A percentile compares a stretch with the other conserved stretches of the same genome.
Conservation (phyloP, 2,113 vertebrate species). For the Burhinus oedicnemus region DNA sequence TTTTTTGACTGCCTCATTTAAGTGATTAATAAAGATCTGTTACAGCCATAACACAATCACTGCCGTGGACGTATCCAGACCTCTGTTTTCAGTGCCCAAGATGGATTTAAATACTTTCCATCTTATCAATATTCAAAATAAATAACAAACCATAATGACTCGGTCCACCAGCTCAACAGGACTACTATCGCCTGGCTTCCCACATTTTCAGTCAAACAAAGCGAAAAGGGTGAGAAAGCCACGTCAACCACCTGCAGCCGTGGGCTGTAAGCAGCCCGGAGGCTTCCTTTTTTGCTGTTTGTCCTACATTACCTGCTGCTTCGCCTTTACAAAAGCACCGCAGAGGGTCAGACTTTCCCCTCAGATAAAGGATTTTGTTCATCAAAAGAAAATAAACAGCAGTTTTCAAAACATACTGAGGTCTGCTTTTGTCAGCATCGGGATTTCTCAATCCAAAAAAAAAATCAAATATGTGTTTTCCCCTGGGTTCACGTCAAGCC, state of each 20-base stretch:
- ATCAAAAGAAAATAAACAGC: neutral
- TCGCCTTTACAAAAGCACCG: fast-evolving
- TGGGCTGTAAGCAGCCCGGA: neutral
- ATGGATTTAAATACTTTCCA: neutral
- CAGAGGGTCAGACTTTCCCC: neutral
- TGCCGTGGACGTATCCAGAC: neutral
- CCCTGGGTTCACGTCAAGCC: neutral
- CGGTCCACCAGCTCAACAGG: neutral
- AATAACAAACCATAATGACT: neutral
- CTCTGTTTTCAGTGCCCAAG: neutral
- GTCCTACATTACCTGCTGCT: neutral
- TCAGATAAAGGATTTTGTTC: neutral
- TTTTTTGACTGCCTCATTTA: neutral
- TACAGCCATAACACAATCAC: neutral
- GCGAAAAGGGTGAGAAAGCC: neutral
- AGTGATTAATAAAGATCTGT: neutral
- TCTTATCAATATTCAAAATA: constrained; percentile 16
- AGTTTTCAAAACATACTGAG: neutral
- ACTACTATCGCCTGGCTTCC: neutral
- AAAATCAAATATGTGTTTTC: fast-evolving
- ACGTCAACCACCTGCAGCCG: neutral
- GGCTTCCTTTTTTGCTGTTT: neutral
- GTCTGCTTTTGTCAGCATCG: neutral
- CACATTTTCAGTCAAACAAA: neutral
- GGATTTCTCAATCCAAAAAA: neutral